Conservation (phyloP, 2,888 invertebrate genomes). For the Micropterix aruncella region DNA sequence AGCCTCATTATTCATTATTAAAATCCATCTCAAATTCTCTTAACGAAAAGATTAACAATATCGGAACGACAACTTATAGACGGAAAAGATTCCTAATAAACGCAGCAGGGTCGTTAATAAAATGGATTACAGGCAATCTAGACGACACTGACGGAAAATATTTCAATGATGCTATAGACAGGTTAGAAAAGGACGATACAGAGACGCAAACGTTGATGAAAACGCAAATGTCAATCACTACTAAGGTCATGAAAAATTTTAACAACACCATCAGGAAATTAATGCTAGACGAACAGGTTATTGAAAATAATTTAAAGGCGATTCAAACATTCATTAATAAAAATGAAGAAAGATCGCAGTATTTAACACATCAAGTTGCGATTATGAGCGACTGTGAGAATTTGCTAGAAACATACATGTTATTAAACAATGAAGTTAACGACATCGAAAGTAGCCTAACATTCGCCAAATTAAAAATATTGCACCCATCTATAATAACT, state of each 20-base stretch:
- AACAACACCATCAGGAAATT: not conserved
- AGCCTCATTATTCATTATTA: not conserved
- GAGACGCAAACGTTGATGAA: not conserved
- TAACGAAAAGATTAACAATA: not conserved
- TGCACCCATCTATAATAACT: not conserved
- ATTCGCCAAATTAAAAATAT: not conserved
- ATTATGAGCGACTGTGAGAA: not conserved
- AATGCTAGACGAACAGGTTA: not conserved
- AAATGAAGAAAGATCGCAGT: not conserved
- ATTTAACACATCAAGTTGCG: not conserved
- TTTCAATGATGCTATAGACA: not conserved
- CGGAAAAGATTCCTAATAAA: not conserved
- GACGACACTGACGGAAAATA: not conserved
- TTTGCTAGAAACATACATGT: not conserved
- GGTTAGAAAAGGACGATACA: not conserved
- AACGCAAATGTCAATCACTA: not conserved
- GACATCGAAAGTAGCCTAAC: not conserved
- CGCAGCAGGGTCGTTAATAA: not conserved
- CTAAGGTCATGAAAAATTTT: not conserved
- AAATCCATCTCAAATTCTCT: not conserved
- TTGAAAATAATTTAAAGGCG: too few species aligned
- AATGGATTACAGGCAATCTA: not conserved
- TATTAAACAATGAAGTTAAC: not conserved
- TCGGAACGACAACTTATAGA: not conserved
- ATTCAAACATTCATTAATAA: too few species aligned